Percentiles rank a stretch among this genome's conserved stretches.
phyloP scores from a whole-genome alignment of 1,140 invertebrate genomes.

The Megalopta genalis region DNA sequence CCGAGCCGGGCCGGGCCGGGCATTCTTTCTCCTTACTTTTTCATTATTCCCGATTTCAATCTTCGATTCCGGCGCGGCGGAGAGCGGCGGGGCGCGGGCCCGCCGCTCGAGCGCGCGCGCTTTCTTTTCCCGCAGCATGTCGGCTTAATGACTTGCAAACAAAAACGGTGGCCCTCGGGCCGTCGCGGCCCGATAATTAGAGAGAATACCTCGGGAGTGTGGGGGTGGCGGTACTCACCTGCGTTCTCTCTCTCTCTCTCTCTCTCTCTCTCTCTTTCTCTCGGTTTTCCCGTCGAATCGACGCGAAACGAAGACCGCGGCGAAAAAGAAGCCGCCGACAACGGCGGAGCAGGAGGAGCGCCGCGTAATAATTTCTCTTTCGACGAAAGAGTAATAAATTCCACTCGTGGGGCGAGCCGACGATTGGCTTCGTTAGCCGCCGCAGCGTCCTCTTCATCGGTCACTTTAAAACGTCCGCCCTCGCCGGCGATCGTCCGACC shows the following conservation, averaged over 20 bases:
- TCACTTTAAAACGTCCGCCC: slow-evolving; percentile 3
- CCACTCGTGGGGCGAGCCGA: not conserved
- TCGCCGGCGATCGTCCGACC: not conserved
- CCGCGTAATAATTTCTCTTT: slow-evolving; percentile 11
- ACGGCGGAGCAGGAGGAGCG: not conserved
- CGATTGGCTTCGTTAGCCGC: slow-evolving; percentile 28
- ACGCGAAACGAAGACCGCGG: not conserved
- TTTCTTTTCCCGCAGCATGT: slow-evolving; percentile 23
- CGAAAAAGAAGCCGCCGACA: no score
- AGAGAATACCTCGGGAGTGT: not conserved
- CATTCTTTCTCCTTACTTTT: slow-evolving; percentile 64
- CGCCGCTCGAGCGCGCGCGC: not conserved
- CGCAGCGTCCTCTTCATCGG: not conserved
- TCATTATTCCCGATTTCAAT: slow-evolving; percentile 67
- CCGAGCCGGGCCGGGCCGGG: slow-evolving; percentile 45
- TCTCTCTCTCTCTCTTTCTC: no score
- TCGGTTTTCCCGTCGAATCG: not conserved
- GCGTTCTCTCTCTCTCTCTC: no score
- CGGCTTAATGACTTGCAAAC: slow-evolving; percentile 70
- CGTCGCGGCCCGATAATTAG: slow-evolving; percentile 46
- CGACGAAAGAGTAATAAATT: slow-evolving; percentile 25
- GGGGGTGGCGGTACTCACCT: not conserved
- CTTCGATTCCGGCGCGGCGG: slow-evolving; percentile 40
- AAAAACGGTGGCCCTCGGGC: slow-evolving; percentile 48
- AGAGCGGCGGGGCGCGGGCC: no score